Conservation (phyloP, 2,888 invertebrate species). For the Didymodactylos carnosus region DNA sequence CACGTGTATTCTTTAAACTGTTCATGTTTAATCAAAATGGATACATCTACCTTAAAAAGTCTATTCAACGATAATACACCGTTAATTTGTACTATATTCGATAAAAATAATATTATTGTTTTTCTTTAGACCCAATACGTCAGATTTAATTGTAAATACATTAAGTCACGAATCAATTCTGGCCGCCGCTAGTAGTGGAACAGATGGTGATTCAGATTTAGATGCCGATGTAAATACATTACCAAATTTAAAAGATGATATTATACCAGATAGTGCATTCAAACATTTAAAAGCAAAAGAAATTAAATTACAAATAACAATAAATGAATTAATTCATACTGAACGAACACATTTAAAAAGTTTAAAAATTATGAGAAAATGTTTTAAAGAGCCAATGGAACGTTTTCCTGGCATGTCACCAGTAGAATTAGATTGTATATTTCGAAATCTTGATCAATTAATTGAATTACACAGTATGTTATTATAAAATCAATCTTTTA, state of each 20-base stretch:
- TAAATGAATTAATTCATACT: constrained; percentile 12
- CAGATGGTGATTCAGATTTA: neutral
- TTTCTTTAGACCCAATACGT: neutral
- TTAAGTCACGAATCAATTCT: neutral
- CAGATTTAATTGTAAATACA: no score
- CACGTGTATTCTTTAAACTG: no score
- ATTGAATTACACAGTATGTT: constrained; percentile 6
- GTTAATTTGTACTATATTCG: no score
- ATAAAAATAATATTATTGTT: neutral
- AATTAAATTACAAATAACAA: constrained; percentile 9
- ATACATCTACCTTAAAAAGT: no score
- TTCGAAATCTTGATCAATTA: constrained; percentile 8
- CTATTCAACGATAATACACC: no score
- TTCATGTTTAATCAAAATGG: no score
- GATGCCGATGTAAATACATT: neutral
- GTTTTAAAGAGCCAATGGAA: constrained; percentile 4
- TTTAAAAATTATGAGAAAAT: constrained; percentile 8
- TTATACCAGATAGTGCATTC: neutral
- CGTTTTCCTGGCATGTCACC: neutral
- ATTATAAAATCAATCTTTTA: neutral
- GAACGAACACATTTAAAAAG: constrained; percentile 10
- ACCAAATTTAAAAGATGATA: neutral
- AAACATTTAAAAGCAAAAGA: neutral
- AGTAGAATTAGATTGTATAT: constrained; percentile 4
- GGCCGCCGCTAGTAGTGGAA: no score